Base-by-base conservation (phyloP, 37 sponge, comb jelly and placozoan genomes). In the Spongilla lacustris region DNA sequence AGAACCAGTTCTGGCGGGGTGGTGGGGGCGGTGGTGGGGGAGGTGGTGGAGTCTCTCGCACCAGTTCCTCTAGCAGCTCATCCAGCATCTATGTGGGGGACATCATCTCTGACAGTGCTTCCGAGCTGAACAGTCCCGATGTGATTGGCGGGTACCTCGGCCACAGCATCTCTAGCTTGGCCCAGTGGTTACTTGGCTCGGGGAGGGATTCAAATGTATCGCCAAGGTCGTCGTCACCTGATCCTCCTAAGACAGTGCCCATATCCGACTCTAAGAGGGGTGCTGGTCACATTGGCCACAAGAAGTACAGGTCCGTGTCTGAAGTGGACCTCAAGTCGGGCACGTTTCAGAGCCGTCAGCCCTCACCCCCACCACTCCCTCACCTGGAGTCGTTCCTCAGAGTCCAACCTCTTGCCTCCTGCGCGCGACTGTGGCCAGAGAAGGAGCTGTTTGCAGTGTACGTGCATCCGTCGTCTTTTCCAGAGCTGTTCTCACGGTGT, bases 391-490 rank as follows among this genome's bases (percentile, higher is more conserved):
- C 77, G 0, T 24, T 38, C 25, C 68, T 94, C 4, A 78, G 94
- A 21, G 91, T 94, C 23, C 94, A 94, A 36, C 91, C 91, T 0
- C 79, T 73, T 71, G 22, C 48, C 46, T 8, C 46, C 46, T 46
- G 46, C 46, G 8, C 4, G 46, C 8, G 8, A 46, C 46, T 76
- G 21, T 90, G 88, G 83, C n/a, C 24, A 24, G 66, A 81, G 11
- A 80, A 73, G 27, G 66, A 46, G 2, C 28, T 48, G 5, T 84
- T 90, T 26, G 88, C 90, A 23, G 85, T 84, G 4, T 87, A 75
- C 29, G 88, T 94, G 10, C 94, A 94, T 74, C 94, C 94, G 0
- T 79, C 83, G 9, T 82, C 88, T 2, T 25, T 94, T 11, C 94
- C 94, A 2, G 91, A 84, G 35, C 48, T 94, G 9, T 93, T 46